Evolutionary conservation across 2,797 vertebrate species (phyloP), one percentile per base, ranked within the genome.

Genomic region (Amniataba percoides): DNA sequence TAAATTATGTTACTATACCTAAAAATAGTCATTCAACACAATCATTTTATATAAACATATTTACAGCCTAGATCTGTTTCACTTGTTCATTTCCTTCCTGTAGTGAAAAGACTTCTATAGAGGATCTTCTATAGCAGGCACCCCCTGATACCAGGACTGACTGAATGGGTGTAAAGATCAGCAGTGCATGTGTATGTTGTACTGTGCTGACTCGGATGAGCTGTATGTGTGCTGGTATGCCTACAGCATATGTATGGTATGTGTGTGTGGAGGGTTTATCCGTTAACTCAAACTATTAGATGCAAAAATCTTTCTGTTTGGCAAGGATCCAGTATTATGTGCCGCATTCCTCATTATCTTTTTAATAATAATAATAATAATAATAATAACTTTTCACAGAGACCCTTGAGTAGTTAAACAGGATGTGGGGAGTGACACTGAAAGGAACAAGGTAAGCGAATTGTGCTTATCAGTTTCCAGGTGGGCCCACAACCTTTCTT

Each of bases 71-170:
- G 0, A 25, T 65, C 9, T 57, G 13, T 21, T 62, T n/a, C 1
- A 43, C 21, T 59, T 0, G 36, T 70, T 65, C 11, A 49, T 31
- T 69, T 14, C 25, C 43, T 82, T 83, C 80, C 94, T 95, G 94
- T 93, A 94, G 95, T 96, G 95, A 96, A 96, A 96, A 95, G 95
- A 95, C 95, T 92, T 95, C 95, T 95, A 96, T 96, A 95, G 95
- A 96, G 93, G 90, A 94, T 91, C 84, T 89, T 95, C 95, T 96
- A 95, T 96, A 96, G 95, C 75, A 77, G 87, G 90, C 94, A 95
- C 91, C 94, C 88, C 89, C 93, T 94, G 95, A 95, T 94, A 86
- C 73, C 92, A 94, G 92, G 87, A 89, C 78, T 66, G 43, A 60
- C 15, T 85, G 77, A 69, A 27, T 85, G 76, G 19, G 58, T 71